Base-by-base conservation (phyloP, 2,113 vertebrate species). In the Triplophysa tibetana region DNA sequence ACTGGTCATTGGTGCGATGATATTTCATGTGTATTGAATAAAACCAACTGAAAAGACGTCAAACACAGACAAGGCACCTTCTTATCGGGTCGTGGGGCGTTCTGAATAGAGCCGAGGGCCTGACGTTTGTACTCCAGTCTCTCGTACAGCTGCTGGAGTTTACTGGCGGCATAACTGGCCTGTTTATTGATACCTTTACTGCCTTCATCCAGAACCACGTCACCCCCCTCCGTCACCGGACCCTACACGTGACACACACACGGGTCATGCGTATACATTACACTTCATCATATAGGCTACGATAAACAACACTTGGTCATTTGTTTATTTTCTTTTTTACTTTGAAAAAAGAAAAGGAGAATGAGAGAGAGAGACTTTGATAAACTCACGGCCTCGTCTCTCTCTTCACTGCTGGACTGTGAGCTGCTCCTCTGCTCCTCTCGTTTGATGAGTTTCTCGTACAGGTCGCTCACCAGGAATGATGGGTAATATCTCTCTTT, bases 61-160 rank as follows among this genome's bases (percentile, higher is more conserved):
- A 43, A 1, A 41, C 29, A 24, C 17, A 83, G 7, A 81, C 21
- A 81, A 33, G 84, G 0, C 88, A 98, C 98, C 96, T 98, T 99
- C 89, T 96, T 98, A 92, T 99, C 96, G 1, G 96, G 97, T 88
- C 98, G 98, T 78, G 97, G 97, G 64, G 97, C 96, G 41, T 95
- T 98, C 87, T 96, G 97, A 86, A 99, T 94, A 62, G 97, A 98
- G 88, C 92, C 95, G 70, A 99, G 91, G 72, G 98, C 97, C 87
- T 99, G 97, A 23, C 94, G 95, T 88, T 99, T 99, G 88, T 98
- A 99, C 72, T 98, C 96, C 79, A 99, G 95, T 68, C 96, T 98
- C 90, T 99, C 97, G 63, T 92, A 95, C 58, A 99, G 92, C 80
- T 96, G 95, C 43, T 91, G 91, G 8, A 99, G 94, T 84, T 96